These are phyloP conservation scores for Calvadosia cruxmelitensis DNA, from an alignment of 30 jellyfish, hydroid and myxozoan species.

Conservation along the genomic window DNA sequence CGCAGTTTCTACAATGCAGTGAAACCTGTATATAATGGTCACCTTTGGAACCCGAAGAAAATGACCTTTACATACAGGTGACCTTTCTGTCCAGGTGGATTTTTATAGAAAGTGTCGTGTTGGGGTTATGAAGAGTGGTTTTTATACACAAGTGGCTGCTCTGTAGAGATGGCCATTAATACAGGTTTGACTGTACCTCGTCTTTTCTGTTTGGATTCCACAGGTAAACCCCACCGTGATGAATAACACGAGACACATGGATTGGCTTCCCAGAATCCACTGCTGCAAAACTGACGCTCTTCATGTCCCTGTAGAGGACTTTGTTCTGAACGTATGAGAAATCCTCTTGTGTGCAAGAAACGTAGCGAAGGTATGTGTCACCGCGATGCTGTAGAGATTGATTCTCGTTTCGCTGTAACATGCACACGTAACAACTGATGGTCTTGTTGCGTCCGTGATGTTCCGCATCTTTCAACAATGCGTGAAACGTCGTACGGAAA, in stretches of 20 bases:
- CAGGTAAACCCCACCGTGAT: constrained; percentile 85
- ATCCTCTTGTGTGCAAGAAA: constrained; percentile 74
- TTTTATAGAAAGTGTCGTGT: too few species aligned
- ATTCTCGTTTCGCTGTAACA: constrained; percentile 58
- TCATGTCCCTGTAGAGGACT: constrained; percentile 64
- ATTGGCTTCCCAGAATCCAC: constrained; percentile 89
- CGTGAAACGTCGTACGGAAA: constrained; percentile 47
- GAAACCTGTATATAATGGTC: too few species aligned
- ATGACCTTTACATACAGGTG: too few species aligned
- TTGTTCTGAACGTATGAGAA: constrained; percentile 31
- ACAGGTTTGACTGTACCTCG: too few species aligned
- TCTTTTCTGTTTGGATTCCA: constrained; percentile 74
- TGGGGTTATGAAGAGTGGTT: too few species aligned
- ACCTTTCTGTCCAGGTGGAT: too few species aligned
- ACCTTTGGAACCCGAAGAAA: too few species aligned
- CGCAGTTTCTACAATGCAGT: too few species aligned
- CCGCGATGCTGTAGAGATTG: constrained; percentile 28
- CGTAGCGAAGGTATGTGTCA: constrained; percentile 40
- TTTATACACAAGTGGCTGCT: too few species aligned
- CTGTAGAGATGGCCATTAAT: too few species aligned
- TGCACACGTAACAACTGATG: constrained; percentile 53
- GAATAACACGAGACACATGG: constrained; percentile 75
- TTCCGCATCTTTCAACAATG: constrained; percentile 54
- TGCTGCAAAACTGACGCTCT: constrained; percentile 60
- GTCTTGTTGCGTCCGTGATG: constrained; percentile 63